These are phyloP conservation scores for Protonibea diacanthus DNA, from an alignment of 2,797 vertebrate genomes.

Conservation along the genomic window DNA sequence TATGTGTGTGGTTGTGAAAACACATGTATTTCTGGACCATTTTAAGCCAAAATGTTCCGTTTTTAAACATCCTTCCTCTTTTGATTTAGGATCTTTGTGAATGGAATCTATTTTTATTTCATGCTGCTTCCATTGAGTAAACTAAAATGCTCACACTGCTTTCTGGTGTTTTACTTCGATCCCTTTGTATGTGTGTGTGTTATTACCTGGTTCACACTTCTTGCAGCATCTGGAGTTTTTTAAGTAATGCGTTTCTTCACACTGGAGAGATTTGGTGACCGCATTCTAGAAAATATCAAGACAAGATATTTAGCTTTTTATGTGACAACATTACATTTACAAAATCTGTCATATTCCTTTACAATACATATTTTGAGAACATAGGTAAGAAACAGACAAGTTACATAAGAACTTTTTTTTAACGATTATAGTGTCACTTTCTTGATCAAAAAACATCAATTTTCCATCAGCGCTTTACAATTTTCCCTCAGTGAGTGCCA, in stretches of 20 bases:
- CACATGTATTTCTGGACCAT: conserved; percentile 13
- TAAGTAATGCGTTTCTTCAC: conserved; percentile 75
- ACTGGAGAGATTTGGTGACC: conserved; percentile 69
- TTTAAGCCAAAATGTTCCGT: conserved; percentile 41
- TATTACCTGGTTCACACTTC: conserved; percentile 84
- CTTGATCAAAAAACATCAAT: neutral
- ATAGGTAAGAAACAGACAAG: neutral
- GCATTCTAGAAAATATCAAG: conserved; percentile 64
- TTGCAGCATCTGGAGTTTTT: conserved; percentile 78
- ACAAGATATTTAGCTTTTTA: neutral
- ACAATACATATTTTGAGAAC: neutral
- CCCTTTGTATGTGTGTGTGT: conserved; percentile 8
- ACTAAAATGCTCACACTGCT: conserved; percentile 1
- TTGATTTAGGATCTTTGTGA: conserved; percentile 46
- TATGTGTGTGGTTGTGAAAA: conserved; percentile 30
- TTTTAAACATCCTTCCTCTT: conserved; percentile 72
- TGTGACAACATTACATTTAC: neutral
- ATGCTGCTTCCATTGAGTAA: conserved; percentile 36
- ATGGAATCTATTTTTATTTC: conserved; percentile 54
- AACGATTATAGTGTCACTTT: neutral
- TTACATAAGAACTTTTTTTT: neutral
- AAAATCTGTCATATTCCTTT: neutral
- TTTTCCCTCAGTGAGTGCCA: neutral
- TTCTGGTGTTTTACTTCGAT: conserved; percentile 6
- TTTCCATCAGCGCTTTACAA: neutral